Conservation (phyloP, 2,888 invertebrate species). For the Meloe dianella region DNA sequence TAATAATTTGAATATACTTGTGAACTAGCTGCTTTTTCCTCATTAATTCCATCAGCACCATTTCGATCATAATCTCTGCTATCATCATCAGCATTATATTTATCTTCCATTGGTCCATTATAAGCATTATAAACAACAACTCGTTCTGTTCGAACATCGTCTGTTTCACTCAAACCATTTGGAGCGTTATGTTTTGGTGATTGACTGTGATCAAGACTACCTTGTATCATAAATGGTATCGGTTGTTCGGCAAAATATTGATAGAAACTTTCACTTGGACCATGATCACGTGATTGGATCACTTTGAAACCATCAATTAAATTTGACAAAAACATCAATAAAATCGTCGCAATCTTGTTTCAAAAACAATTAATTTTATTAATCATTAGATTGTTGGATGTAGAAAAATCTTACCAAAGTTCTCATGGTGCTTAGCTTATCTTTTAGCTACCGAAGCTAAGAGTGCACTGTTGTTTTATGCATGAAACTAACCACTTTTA, state of each 20-base stretch:
- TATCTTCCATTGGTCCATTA: neutral
- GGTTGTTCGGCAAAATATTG: neutral
- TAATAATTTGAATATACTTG: neutral
- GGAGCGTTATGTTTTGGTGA: neutral
- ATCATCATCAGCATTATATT: neutral
- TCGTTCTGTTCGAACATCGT: neutral
- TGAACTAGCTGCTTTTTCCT: neutral
- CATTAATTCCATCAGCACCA: neutral
- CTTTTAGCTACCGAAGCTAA: conserved; percentile 3
- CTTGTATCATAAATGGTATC: conserved; percentile 1
- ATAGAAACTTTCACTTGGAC: neutral
- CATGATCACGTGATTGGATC: neutral
- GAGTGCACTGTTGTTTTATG: neutral
- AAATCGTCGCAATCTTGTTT: neutral
- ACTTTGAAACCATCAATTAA: conserved; percentile 1
- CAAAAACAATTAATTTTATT: neutral
- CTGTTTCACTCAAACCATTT: neutral
- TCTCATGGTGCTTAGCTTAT: neutral
- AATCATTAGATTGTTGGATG: too few species aligned
- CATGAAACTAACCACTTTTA: neutral
- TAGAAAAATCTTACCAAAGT: neutral
- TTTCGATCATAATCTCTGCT: neutral
- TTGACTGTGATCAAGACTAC: neutral
- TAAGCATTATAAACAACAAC: neutral
- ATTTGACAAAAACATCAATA: neutral